Evolutionary conservation across 2,888 invertebrate genomes (phyloP), one percentile per base, ranked within the genome.

Genomic region (Ferrisia virgata): DNA sequence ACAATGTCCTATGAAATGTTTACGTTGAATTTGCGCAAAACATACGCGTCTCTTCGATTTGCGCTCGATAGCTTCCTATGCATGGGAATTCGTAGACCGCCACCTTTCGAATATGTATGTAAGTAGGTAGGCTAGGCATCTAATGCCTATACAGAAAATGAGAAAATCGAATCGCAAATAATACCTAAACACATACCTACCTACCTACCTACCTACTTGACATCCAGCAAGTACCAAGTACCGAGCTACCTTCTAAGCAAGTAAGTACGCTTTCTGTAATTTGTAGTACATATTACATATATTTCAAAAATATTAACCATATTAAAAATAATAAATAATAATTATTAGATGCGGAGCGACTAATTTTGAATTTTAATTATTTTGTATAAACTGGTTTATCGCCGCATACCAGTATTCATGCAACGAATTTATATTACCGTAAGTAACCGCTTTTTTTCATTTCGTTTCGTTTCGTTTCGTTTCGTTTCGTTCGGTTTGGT

Each of bases 341-440:
- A 76, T 76, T 76, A 76, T 76, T 36, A 18, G 72, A 76, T 76
- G 72, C 72, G 72, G 72, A 36, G 72, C 28, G 18, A 18, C 72
- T 36, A 76, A 76, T 76, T 76, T 6, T 76, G 72, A 76, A 76
- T 79, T 79, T 79, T 79, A 82, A 64, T 82, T 82, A 58, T 64
- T 82, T 82, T n/a, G 36, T 36, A 58, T 69, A 58, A 82, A 82
- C 82, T 82, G 82, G 82, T 82, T 82, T 82, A 82, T 64, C 39
- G 47, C 58, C 58, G 33, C 82, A n/a, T 58, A 82, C 64, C 82
- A 22, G 53, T 81, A 22, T 76, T 76, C 81, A 58, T 81, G 81
- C 81, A 81, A 53, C 53, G 58, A 33, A 81, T 81, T 81, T 25
- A 81, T 13, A 33, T 43, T 81, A 81, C 47, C 81, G 58, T 69